These are phyloP conservation scores for Ciona savignyi DNA, from an alignment of 23 tunicate genomes.

Conservation along the genomic window DNA sequence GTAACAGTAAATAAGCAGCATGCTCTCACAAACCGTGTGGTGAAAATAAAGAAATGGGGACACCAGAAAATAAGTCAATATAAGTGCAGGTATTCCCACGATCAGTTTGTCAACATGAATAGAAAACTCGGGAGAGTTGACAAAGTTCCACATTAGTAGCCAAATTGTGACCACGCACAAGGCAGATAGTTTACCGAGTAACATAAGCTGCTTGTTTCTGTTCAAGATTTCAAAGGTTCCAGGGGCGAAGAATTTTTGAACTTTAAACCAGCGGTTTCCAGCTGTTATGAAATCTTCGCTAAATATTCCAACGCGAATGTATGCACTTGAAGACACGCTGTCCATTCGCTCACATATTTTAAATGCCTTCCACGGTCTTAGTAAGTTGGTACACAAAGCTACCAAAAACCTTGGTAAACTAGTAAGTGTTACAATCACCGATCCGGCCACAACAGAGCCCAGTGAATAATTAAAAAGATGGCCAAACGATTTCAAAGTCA, in stretches of 20 bases:
- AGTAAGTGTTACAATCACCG: neutral
- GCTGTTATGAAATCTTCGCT: neutral
- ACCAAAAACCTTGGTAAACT: neutral
- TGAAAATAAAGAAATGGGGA: too few relatives aligned
- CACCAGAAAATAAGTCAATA: too few relatives aligned
- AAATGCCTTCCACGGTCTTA: neutral
- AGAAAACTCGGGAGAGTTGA: too few relatives aligned
- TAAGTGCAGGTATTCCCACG: too few relatives aligned
- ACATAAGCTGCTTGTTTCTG: neutral
- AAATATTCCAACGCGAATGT: neutral
- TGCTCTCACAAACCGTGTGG: neutral
- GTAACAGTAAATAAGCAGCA: neutral
- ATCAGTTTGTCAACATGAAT: too few relatives aligned
- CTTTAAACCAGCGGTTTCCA: neutral
- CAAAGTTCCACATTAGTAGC: too few relatives aligned
- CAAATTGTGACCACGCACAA: neutral
- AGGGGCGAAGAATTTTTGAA: neutral
- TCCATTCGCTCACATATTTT: neutral
- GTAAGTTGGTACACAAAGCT: neutral
- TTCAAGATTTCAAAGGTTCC: neutral
- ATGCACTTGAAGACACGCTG: neutral
- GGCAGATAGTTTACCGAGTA: neutral
- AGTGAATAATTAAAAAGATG: neutral
- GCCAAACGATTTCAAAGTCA: neutral
- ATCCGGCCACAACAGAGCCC: neutral